Evolutionary conservation across 2,113 vertebrate genomes (phyloP).

Genomic region (Colinus virginianus): DNA sequence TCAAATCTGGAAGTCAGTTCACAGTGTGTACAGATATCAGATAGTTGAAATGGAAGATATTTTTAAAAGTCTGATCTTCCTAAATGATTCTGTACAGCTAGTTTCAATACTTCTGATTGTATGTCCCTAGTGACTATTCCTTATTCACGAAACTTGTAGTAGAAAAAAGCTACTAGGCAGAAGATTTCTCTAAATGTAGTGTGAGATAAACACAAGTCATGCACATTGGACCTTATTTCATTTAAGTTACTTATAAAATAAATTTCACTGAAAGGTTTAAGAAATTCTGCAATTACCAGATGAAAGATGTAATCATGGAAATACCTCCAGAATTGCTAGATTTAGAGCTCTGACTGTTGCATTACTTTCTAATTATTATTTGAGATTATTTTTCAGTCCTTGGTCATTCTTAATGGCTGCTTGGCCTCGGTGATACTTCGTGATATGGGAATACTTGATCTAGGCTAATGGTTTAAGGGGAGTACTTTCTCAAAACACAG

Average conservation of each 20-base stretch:
- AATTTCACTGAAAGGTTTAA: neutral
- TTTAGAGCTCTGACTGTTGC: neutral
- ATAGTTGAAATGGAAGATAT: slow-evolving; percentile 36
- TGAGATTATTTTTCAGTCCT: neutral
- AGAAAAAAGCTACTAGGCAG: neutral
- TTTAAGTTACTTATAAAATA: neutral
- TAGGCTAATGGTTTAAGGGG: neutral
- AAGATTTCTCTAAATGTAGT: neutral
- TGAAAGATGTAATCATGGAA: neutral
- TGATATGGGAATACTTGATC: neutral
- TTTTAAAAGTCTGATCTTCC: slow-evolving; percentile 18
- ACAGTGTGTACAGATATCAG: neutral
- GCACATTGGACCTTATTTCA: neutral
- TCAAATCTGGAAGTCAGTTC: slow-evolving; percentile 1
- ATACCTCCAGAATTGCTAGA: neutral
- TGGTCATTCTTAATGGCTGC: neutral
- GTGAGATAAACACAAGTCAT: neutral
- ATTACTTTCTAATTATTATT: neutral
- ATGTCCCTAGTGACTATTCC: neutral
- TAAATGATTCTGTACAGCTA: neutral
- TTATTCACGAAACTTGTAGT: neutral
- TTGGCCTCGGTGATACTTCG: neutral
- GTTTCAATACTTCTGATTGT: slow-evolving; percentile 6
- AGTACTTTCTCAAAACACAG: neutral
- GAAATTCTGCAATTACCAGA: neutral